Conservation (phyloP, 2,797 vertebrate species). For the Margarornis squamiger region DNA sequence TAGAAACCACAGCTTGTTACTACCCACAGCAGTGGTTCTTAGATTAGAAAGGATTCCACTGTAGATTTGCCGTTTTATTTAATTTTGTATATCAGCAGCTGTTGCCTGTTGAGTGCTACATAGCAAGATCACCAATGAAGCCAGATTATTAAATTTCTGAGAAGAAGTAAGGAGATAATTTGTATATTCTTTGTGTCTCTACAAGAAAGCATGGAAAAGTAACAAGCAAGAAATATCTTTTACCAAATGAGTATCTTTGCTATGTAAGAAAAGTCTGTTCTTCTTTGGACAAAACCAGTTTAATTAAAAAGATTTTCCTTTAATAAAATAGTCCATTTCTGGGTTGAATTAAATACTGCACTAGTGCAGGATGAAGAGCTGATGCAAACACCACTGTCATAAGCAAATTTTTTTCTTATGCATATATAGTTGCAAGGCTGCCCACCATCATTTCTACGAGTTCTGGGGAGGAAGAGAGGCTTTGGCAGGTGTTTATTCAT, state of each 20-base stretch:
- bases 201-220: not conserved
- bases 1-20: not conserved
- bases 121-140: not conserved
- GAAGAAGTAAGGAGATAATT: not conserved
- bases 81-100: not conserved
- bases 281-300: not conserved
- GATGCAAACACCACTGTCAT: not conserved
- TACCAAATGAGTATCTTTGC: not conserved
- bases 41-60: not conserved
- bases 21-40: not conserved
- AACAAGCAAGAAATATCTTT: not conserved
- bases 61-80: not conserved
- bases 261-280: not conserved
- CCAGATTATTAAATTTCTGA: not conserved
- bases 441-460: not conserved
- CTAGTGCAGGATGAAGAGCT: not conserved
- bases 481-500: not conserved
- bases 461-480: not conserved
- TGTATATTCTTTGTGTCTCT: not conserved
- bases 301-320: not conserved
- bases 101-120: not conserved
- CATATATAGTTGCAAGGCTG: not conserved
- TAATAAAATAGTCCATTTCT: not conserved
- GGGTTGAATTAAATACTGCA: not conserved
- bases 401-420: not conserved